phyloP scores from a whole-genome alignment of 1,140 invertebrate species.

The Aradophagus sp. region DNA sequence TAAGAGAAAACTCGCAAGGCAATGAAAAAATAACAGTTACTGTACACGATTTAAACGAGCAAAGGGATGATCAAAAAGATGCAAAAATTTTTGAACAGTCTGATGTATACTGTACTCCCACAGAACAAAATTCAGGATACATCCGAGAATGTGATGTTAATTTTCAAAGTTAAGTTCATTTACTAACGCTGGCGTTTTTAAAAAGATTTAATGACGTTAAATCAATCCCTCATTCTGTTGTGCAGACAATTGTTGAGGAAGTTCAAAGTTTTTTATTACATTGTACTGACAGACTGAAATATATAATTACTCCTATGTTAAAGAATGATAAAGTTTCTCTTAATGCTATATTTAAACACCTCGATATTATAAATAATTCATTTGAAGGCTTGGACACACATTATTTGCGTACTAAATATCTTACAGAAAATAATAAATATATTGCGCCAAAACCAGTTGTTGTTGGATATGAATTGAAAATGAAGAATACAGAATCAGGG shows the following conservation, averaged over 20 bases:
- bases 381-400: slow-evolving; percentile 8
- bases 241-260: slow-evolving; percentile 15
- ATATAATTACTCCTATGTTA: not conserved
- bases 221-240: slow-evolving; percentile 6
- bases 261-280: slow-evolving; percentile 1
- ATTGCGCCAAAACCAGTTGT: not conserved
- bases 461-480: slow-evolving; percentile 4
- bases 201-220: slow-evolving; percentile 2
- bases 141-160: not conserved
- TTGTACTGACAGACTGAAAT: slow-evolving; percentile 1
- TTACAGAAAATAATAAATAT: slow-evolving; percentile 3
- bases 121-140: too few species aligned
- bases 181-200: too few species aligned
- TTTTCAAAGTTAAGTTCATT: not conserved
- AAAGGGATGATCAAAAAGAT: too few species aligned
- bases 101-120: too few species aligned
- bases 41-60: too few species aligned
- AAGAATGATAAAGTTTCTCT: not conserved
- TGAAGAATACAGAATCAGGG: not conserved
- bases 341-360: not conserved
- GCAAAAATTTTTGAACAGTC: too few species aligned
- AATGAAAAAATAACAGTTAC: not conserved
- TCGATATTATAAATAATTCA: not conserved
- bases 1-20: not conserved
- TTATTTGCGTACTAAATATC: slow-evolving; percentile 5